Evolutionary conservation across 2,888 invertebrate species (phyloP).

Genomic region (Caradrina kadenii): DNA sequence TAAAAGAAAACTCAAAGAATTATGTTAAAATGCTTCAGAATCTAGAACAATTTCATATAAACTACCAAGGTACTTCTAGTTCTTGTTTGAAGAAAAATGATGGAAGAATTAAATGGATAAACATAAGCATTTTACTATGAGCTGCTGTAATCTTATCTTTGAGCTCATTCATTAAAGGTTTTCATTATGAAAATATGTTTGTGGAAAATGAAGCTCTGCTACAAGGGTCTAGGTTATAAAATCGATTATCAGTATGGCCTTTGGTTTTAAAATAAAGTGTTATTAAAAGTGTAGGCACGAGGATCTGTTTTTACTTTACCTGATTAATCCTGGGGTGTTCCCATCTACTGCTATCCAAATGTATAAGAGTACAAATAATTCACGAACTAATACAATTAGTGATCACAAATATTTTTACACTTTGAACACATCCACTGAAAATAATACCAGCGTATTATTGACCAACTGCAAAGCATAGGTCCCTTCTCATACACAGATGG

Average conservation of each 20-base stretch:
- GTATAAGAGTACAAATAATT: neutral
- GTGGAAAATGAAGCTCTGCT: conserved; percentile 28
- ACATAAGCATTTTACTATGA: conserved; percentile 50
- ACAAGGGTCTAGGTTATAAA: conserved; percentile 24
- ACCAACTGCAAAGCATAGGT: no score
- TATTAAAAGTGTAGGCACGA: conserved; percentile 23
- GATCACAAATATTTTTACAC: neutral
- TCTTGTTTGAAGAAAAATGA: conserved; percentile 54
- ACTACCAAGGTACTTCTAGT: conserved; percentile 24
- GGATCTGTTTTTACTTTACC: conserved; percentile 5
- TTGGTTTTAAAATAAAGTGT: conserved; percentile 15
- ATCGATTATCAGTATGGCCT: conserved; percentile 11
- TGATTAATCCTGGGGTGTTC: conserved; percentile 15
- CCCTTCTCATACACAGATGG: no score
- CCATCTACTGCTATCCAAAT: neutral
- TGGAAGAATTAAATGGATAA: conserved; percentile 37
- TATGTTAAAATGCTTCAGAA: conserved; percentile 49
- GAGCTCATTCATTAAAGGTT: conserved; percentile 55
- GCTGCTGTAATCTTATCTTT: conserved; percentile 51
- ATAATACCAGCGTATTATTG: no score
- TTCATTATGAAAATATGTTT: conserved; percentile 45
- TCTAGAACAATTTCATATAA: conserved; percentile 60
- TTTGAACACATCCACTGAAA: neutral
- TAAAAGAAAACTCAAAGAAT: conserved; percentile 55
- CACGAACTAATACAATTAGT: neutral